phyloP scores from a whole-genome alignment of 2,113 vertebrate species.

The Megalops atlanticus region DNA sequence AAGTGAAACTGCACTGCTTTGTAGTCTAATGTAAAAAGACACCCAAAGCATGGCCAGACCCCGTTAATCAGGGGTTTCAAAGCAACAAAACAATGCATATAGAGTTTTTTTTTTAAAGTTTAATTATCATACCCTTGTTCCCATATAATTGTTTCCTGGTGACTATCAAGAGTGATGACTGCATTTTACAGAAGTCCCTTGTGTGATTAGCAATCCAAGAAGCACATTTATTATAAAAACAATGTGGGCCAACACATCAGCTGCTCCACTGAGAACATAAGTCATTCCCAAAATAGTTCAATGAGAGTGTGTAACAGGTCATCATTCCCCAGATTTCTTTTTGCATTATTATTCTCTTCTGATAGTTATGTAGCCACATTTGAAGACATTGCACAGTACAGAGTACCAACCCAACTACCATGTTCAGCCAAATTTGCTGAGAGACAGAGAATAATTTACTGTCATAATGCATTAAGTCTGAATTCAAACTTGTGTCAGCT shows the following conservation, averaged over 20 bases:
- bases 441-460: too few species aligned
- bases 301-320: not conserved
- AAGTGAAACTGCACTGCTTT: not conserved
- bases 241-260: constrained; percentile 41
- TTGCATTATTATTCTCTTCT: too few species aligned
- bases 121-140: not conserved
- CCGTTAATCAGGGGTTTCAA: not conserved
- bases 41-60: not conserved
- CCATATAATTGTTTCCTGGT: constrained; percentile 3
- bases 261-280: constrained; percentile 78
- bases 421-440: too few species aligned
- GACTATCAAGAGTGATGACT: constrained; percentile 6
- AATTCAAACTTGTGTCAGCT: too few species aligned
- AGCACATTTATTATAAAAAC: constrained; percentile 5
- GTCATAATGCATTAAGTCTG: too few species aligned
- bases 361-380: too few species aligned
- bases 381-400: not conserved
- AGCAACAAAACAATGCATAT: constrained; percentile 11
- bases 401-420: too few species aligned
- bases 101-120: not conserved
- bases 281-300: constrained; percentile 5
- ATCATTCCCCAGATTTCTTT: not conserved
- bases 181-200: not conserved
- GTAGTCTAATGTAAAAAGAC: not conserved
- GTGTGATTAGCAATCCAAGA: constrained; percentile 6